Base-by-base conservation (phyloP, 2,888 invertebrate species). In the Chalcosyrphus nemorum region DNA sequence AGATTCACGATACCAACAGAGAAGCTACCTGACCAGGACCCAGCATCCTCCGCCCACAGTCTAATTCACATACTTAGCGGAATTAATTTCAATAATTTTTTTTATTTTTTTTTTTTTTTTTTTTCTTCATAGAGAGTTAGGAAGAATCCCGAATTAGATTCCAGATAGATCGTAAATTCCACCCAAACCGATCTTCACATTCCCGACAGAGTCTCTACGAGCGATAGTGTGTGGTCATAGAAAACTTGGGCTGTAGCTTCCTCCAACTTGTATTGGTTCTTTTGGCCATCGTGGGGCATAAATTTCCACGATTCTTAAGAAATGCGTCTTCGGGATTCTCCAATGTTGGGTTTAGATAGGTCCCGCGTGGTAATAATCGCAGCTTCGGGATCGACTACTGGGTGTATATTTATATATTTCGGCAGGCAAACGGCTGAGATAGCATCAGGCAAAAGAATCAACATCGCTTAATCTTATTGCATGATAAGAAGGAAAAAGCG, bases 391-490 rank as follows among this genome's bases (percentile, higher is more conserved):
- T 84, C 80, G 72, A 84, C 84, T 84, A 80, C 84, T 80, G 84
- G 74, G 75, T 84, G 74, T 70, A 75, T 75, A 66, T 77, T 61
- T 61, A 82, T 80, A 82, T 80, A 66, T 84, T 84, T 84, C 74
- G 80, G 80, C 54, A 75, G 70, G 59, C 68, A 78, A 38, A 57
- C 50, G 13, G n/a, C 63, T 32, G 15, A 35, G 81, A 84, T 84
- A 80, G 52, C 15, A 84, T 84, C 84, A 17, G 63, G 65, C 38
- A 57, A 54, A n/a, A 35, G 75, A 84, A 84, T 84, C 84, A 80
- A 84, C 84, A 84, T 80, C 84, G 80, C 70, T 84, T 80, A 84
- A 84, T 84, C 84, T 84, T 80, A 70, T 74, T 80, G 80, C 84
- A 80, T 84, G 84, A 84, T 84, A 80, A 84, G 84, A 41, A n/a